A percentile compares a stretch with the other conserved stretches of the same genome.
phyloP scores from a whole-genome alignment of 2,797 vertebrate species.

The Macrochelys suwanniensis region DNA sequence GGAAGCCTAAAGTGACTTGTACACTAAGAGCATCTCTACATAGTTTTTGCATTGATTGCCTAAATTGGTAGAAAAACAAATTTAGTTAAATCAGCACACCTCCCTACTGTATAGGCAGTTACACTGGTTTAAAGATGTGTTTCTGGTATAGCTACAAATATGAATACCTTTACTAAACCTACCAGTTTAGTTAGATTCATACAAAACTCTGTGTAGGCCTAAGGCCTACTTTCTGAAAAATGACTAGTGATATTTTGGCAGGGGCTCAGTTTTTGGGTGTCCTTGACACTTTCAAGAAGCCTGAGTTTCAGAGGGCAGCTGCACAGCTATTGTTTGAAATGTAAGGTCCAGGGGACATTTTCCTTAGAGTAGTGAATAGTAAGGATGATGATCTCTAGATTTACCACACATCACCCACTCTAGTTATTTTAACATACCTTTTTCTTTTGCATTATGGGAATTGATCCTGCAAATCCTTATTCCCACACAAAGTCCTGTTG shows the following conservation, averaged over 20 bases:
- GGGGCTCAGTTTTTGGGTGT: not conserved
- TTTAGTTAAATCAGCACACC: not conserved
- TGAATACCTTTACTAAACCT: not conserved
- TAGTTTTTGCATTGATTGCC: not conserved
- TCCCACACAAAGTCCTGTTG: not conserved
- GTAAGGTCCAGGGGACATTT: not conserved
- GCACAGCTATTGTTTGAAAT: no score
- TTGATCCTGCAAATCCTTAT: not conserved
- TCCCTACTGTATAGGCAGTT: not conserved
- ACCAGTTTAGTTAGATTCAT: not conserved
- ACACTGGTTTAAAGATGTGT: not conserved
- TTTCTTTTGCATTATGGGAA: not conserved
- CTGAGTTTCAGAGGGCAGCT: no score
- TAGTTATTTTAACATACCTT: not conserved
- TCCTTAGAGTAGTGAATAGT: not conserved
- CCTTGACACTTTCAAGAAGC: not conserved
- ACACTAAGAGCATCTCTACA: not conserved
- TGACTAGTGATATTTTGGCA: not conserved
- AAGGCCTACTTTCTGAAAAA: not conserved
- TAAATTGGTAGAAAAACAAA: not conserved
- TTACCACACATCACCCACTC: no score
- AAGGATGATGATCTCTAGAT: no score
- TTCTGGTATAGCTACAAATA: not conserved
- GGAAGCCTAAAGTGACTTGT: fast-evolving
- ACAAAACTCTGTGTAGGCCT: not conserved